These are phyloP conservation scores for Plestiodon gilberti DNA, from an alignment of 2,113 vertebrate species.

Conservation along the genomic window DNA sequence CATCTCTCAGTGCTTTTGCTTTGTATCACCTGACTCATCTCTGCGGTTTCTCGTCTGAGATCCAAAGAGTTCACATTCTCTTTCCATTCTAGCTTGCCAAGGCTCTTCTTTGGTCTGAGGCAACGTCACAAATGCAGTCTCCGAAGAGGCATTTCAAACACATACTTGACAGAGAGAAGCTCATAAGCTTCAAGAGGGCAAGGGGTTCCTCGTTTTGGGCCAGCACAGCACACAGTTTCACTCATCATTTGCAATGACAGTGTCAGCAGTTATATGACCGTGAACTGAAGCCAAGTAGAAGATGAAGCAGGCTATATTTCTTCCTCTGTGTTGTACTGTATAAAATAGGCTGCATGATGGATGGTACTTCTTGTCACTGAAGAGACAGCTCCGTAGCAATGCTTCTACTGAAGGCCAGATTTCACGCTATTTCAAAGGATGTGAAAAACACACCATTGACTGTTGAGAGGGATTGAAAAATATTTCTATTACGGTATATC, in stretches of 20 bases:
- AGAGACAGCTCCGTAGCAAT: not conserved
- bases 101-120: not conserved
- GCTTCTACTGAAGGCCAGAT: not conserved
- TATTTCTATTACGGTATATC: not conserved
- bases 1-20: not conserved
- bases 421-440: not conserved
- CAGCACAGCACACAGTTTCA: not conserved
- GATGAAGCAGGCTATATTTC: not conserved
- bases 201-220: not conserved
- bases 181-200: not conserved
- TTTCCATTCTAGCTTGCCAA: not conserved
- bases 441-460: not conserved
- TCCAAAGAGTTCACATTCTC: not conserved
- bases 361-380: not conserved
- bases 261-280: not conserved
- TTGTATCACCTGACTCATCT: not conserved
- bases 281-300: not conserved
- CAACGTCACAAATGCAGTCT: not conserved
- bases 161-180: not conserved
- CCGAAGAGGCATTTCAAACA: conserved; percentile 11
- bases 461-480: not conserved
- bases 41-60: not conserved
- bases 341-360: not conserved
- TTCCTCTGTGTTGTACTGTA: not conserved
- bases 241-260: not conserved